Evolutionary conservation across 1,140 invertebrate genomes (phyloP), one percentile per base, ranked within the genome.

Genomic region (Panagrolaimus sp.): DNA sequence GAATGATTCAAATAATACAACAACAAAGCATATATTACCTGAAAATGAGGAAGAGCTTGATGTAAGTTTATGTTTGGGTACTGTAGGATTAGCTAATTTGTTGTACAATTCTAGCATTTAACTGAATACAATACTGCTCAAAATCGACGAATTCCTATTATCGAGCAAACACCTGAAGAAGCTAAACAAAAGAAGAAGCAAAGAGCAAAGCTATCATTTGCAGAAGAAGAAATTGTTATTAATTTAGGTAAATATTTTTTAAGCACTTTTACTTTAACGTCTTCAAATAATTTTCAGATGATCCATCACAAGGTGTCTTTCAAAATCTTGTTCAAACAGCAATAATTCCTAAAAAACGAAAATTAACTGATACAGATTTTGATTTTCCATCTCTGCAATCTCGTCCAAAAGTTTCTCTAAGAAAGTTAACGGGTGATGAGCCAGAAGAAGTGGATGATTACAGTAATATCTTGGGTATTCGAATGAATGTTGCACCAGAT

Each of bases 401-500:
- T 20, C 20, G 27, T 1, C 51, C 51, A 13, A 57, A 57, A 57
- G 16, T 20, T 20, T 11, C 14, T 2, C 51, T 57, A 0, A 14
- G 51, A 23, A 57, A 57, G 51, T 5, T 57, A 11, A 25, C 51
- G 9, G 51, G 27, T 16, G 11, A 20, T 11, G 27, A 57, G 16
- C 51, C 51, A 11, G 20, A 57, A 20, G 51, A 57, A 5, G 51
- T 2, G 9, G 51, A 53, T 16, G 51, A 57, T 5, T 57, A 25
- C 13, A 27, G 20, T 57, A 11, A 20, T 20, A 57, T 57, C 5
- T 27, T 57, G 8, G 51, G 51, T 2, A 27, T 57, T 23, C 51
- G 51, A 57, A 57, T 57, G 51, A 57, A 57, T 57, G 11, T 16
- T 25, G 51, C 51, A 20, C 51, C 51, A 20, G 51, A 57, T 57